Evolutionary conservation across 2,888 invertebrate genomes (phyloP), one percentile per base, ranked within the genome.

Genomic region (Crematogaster levior): DNA sequence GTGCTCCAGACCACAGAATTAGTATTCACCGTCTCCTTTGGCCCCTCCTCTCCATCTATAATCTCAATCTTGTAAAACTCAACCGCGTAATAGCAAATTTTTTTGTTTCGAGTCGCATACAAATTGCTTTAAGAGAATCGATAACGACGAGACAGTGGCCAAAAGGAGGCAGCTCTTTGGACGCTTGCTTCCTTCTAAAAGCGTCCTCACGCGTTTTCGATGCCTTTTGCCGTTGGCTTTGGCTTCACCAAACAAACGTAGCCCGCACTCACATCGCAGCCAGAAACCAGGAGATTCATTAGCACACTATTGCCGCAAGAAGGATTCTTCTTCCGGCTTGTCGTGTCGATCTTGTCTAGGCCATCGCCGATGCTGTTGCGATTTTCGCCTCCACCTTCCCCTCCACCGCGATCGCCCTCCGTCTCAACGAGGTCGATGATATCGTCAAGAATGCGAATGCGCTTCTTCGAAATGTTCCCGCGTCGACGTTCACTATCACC

Each of bases 281-380:
- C 99, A 96, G 98, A 98, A 95, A 99, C 97, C 95, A 99, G 96
- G 91, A 99, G 97, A 95, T 99, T 99, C 97, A 98, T 98, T 93
- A 99, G 96, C 93, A 99, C 98, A 95, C 97, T 97, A 90, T 96
- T 97, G 80, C 96, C 27, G 56, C 77, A 77, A n/a, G 51, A n/a
- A 9, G 86, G 86, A 58, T 75, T 88, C 70, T 68, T 77, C 18
- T 21, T 73, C 48, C 66, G 79, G 37, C 73, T 56, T 6, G 74
- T 46, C 9, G 66, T 30, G 15, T 80, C 81, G 18, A 73, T 56
- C n/a, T 51, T 81, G 18, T 56, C 53, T 46, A 65, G n/a, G 21
- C 56, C 70, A 3, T 65, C 46, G 15, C 34, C 12, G 10, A 37
- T 63, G 24, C 51, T 10, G 10, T 30, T 40, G 21, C 48, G 51